These are phyloP conservation scores for Paratilapia polleni DNA, from an alignment of 2,113 vertebrate species.

Conservation along the genomic window DNA sequence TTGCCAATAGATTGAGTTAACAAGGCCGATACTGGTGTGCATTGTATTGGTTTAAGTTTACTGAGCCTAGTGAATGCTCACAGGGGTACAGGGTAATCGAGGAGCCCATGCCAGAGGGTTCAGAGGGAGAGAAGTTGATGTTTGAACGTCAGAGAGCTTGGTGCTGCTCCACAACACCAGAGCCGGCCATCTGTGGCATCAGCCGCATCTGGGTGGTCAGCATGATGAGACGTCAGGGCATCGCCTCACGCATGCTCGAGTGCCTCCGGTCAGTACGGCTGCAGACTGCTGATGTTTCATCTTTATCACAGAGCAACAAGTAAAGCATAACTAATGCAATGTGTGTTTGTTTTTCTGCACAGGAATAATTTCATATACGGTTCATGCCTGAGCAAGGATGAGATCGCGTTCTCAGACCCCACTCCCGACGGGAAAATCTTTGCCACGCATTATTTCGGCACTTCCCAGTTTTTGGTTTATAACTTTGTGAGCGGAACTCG, in stretches of 20 bases:
- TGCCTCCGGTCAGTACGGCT: conserved; percentile 87
- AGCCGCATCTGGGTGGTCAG: conserved; percentile 99
- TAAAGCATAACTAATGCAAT: not conserved
- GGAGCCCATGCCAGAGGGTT: conserved; percentile 87
- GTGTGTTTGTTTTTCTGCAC: conserved; percentile 26
- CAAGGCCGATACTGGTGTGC: no score
- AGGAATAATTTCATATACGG: conserved; percentile 98
- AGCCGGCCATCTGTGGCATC: conserved; percentile 96
- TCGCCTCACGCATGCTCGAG: conserved; percentile 96
- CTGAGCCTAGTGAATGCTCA: not conserved
- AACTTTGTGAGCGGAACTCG: conserved; percentile 92
- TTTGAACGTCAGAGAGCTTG: conserved; percentile 96
- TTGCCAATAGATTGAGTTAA: no score
- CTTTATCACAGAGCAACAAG: not conserved
- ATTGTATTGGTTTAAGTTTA: not conserved
- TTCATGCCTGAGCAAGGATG: conserved; percentile 95
- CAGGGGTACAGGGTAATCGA: conserved; percentile 97
- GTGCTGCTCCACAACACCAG: conserved; percentile 94
- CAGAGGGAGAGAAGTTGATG: conserved; percentile 93
- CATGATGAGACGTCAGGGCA: conserved; percentile 93
- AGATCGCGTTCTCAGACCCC: conserved; percentile 98
- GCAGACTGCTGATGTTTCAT: accelerated
- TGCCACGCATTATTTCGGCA: conserved; percentile 94
- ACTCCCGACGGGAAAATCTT: conserved; percentile 98
- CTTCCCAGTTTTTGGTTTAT: conserved; percentile 97